phyloP scores from a whole-genome alignment of 1,140 invertebrate species.

The Bilobella aurantiaca region DNA sequence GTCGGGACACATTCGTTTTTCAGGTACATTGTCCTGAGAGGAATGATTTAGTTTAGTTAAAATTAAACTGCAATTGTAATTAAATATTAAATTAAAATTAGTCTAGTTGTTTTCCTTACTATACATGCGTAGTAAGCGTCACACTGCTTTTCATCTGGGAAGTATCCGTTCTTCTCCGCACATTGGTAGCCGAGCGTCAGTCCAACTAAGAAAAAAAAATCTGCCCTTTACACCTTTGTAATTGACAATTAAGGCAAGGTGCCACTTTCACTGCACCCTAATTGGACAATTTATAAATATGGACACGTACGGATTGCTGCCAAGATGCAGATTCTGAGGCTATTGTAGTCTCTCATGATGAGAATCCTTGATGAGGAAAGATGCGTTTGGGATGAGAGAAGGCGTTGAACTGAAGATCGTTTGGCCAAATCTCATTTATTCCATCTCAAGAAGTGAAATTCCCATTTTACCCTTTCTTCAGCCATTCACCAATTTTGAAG shows the following conservation, averaged over 20 bases:
- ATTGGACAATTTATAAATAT: too few species aligned
- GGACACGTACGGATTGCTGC: too few species aligned
- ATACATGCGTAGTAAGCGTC: conserved; percentile 43
- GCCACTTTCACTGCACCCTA: too few species aligned
- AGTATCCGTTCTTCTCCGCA: conserved; percentile 62
- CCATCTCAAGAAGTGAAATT: background rate
- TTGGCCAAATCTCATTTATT: background rate
- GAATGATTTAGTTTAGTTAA: too few species aligned
- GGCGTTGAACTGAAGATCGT: background rate
- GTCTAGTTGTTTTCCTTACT: background rate
- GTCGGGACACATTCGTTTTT: conserved; percentile 65
- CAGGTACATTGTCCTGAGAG: conserved; percentile 56
- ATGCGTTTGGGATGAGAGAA: background rate
- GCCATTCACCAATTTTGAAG: background rate
- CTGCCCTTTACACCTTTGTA: background rate
- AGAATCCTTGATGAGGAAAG: background rate
- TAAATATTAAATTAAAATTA: background rate
- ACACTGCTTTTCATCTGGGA: conserved; percentile 63
- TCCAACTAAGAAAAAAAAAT: conserved; percentile 19
- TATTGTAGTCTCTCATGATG: background rate
- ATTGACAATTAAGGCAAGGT: background rate
- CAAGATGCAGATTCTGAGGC: background rate
- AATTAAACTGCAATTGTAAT: conserved; percentile 42
- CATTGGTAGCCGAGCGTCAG: conserved; percentile 49
- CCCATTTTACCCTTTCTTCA: background rate